A percentile compares a stretch with the other conserved stretches of the same genome.
Evolutionary conservation across 1,140 invertebrate species (phyloP).

Genomic region (Drosophila quadrilineata): DNA sequence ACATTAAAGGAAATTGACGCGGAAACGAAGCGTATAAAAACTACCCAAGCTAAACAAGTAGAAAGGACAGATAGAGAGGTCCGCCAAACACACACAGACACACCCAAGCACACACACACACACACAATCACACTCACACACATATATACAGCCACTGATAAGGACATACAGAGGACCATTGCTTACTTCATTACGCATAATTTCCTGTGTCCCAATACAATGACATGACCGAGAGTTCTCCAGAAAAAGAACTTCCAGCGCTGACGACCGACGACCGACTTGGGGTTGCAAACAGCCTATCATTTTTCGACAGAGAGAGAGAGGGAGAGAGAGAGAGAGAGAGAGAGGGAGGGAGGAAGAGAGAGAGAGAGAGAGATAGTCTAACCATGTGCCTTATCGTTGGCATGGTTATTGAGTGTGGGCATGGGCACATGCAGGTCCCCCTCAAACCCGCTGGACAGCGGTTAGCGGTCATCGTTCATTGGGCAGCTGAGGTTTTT

Average conservation of each 20-base stretch:
- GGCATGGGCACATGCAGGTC: constrained; percentile 38
- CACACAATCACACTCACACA: constrained; percentile 18
- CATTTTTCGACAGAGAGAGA: too few relatives aligned
- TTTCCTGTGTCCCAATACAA: constrained; percentile 59
- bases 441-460: too few relatives aligned
- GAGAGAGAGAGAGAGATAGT: too few relatives aligned
- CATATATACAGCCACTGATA: neutral
- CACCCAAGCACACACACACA: constrained; percentile 17
- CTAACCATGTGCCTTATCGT: constrained; percentile 53
- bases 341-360: too few relatives aligned
- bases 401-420: constrained; percentile 7
- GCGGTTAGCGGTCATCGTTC: too few relatives aligned
- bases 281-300: too few relatives aligned
- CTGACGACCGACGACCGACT: too few relatives aligned
- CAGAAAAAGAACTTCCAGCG: too few relatives aligned
- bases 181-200: constrained; percentile 78
- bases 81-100: constrained; percentile 40
- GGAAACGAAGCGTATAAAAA: constrained; percentile 77
- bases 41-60: constrained; percentile 55
- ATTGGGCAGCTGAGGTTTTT: too few relatives aligned
- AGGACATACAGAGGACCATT: constrained; percentile 42
- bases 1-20: constrained; percentile 77
- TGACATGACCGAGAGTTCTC: constrained; percentile 45
- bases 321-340: too few relatives aligned
- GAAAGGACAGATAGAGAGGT: constrained; percentile 8